Percentiles rank a stretch among this genome's conserved stretches.
phyloP scores from a whole-genome alignment of 1,140 invertebrate genomes.

The Tetranychus urticae region DNA sequence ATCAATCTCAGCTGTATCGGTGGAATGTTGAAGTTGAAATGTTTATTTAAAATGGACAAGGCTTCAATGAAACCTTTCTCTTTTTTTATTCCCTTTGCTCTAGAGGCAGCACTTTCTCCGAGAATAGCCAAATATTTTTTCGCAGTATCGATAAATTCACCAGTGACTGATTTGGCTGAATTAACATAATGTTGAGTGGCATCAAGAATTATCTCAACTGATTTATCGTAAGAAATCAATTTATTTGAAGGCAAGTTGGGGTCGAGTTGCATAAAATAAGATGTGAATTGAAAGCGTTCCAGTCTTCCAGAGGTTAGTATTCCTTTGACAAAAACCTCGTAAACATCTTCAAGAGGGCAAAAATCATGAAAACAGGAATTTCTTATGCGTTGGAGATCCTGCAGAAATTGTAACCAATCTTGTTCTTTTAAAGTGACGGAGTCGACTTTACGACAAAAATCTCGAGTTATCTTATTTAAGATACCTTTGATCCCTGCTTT shows the following conservation, averaged over 20 bases:
- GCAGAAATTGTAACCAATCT: slow-evolving; percentile 26
- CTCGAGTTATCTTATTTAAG: slow-evolving; percentile 23
- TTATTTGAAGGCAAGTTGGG: slow-evolving; percentile 10
- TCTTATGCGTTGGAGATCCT: slow-evolving; percentile 31
- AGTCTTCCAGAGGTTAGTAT: slow-evolving; percentile 24
- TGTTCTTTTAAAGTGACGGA: slow-evolving; percentile 15
- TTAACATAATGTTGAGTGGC: slow-evolving; percentile 40
- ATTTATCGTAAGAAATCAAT: slow-evolving; percentile 26
- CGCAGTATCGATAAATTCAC: slow-evolving; percentile 35
- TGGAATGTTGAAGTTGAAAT: slow-evolving; percentile 33
- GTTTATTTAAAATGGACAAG: slow-evolving; percentile 30
- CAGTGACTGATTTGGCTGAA: slow-evolving; percentile 32
- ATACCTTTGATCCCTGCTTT: slow-evolving; percentile 23
- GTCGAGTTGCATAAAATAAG: slow-evolving; percentile 19
- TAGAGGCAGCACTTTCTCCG: slow-evolving; percentile 19
- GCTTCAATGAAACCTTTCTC: slow-evolving; percentile 37
- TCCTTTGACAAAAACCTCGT: slow-evolving; percentile 26
- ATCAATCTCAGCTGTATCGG: slow-evolving; percentile 27
- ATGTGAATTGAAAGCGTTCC: slow-evolving; percentile 24
- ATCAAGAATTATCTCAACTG: slow-evolving; percentile 26
- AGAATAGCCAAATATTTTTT: slow-evolving; percentile 35
- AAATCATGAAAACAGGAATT: slow-evolving; percentile 25
- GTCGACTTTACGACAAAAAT: not conserved
- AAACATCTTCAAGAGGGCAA: slow-evolving; percentile 20
- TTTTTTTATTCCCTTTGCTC: slow-evolving; percentile 22